Evolutionary conservation across 2,888 invertebrate genomes (phyloP), one percentile per base, ranked within the genome.

Genomic region (Epistrophe grossulariae): DNA sequence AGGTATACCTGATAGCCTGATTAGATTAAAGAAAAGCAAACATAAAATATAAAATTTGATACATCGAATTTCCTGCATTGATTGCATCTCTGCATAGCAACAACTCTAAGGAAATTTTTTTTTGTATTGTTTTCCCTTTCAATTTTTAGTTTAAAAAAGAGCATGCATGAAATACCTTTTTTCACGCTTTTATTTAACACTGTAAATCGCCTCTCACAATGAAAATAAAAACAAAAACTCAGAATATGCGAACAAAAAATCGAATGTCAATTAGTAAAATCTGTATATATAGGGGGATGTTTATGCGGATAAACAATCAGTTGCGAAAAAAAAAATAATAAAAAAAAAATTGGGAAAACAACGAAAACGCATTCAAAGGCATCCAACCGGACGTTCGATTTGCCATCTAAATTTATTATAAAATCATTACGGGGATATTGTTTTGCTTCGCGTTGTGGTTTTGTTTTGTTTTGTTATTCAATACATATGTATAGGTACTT

Each of bases 211-310:
- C 15, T 11, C 38, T 11, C 48, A 28, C 28, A 48, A 73, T 59
- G 8, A 55, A 60, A 40, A 45, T 3, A 66, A 48, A 28, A 48
- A 66, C 35, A 17, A 17, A 38, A 59, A 17, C 1, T 43, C 43
- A 1, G 35, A 19, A 62, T 24, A 13, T 6, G 19, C 15, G 13
- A 40, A 43, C 4, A 79, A 52, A 57, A 70, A 66, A 76, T 72
- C 72, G 80, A 77, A 77, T 76, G 77, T 84, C 84, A 84, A 81
- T 84, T 84, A 80, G 84, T 59, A 28, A 72, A 84, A 84, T 80
- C 77, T 84, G 76, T 80, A 80, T 66, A 71, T 59, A 68, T 15
- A 7, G 73, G 43, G 73, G 60, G 59, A 66, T 78, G 43, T 52
- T 78, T 72, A 78, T 66, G 24, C 24, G 43, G 59, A 24, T 35